phyloP scores from a whole-genome alignment of 2,797 vertebrate genomes.

The Eupleurogrammus muticus region DNA sequence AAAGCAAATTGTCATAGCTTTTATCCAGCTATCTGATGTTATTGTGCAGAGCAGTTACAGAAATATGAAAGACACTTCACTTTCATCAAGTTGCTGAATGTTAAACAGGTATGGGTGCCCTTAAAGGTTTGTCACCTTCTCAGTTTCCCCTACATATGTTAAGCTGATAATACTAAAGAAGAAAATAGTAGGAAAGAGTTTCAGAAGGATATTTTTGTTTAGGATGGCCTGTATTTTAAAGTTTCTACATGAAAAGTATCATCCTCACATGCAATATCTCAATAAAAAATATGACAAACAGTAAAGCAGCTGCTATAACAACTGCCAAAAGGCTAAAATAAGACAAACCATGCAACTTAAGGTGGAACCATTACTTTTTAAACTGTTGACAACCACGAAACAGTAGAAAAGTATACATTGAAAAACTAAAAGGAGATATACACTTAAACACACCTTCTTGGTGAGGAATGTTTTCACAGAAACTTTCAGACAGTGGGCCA shows the following conservation, averaged over 20 bases:
- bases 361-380: too few relatives aligned
- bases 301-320: background rate
- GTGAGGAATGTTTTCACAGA: slow-evolving; percentile 47
- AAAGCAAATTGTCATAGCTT: background rate
- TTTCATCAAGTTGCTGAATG: background rate
- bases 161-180: background rate
- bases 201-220: background rate
- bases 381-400: too few relatives aligned
- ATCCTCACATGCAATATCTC: background rate
- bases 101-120: too few relatives aligned
- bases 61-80: background rate
- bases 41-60: background rate
- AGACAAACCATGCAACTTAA: too few relatives aligned
- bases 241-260: background rate
- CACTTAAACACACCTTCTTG: background rate
- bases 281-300: background rate
- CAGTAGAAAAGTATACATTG: background rate
- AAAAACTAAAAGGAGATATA: background rate
- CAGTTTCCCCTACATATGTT: background rate
- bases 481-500: slow-evolving; percentile 10
- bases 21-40: background rate
- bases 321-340: too few relatives aligned
- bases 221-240: background rate
- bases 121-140: background rate
- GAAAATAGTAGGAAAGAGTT: background rate